Evolutionary conservation across 2,113 vertebrate genomes (phyloP), one percentile per base, ranked within the genome.

Genomic region (Bubo blakistoni): DNA sequence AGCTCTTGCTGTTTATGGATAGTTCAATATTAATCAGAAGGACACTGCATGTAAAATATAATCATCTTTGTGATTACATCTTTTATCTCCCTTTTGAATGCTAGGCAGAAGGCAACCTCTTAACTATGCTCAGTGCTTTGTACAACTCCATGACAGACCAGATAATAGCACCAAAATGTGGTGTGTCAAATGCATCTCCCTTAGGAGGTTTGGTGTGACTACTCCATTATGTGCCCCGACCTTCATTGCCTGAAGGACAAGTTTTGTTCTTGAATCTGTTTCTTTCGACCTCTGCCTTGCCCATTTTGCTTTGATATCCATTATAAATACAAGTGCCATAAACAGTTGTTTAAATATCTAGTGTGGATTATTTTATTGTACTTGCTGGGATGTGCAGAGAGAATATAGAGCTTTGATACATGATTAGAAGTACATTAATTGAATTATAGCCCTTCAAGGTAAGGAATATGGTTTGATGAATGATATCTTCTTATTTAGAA

Each of bases 171-270:
- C 66, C 89, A 93, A 82, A 92, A 95, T 71, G 70, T 63, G 65
- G 88, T 97, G 89, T 96, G 87, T 94, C 96, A 94, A 97, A 98
- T 98, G 78, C 66, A 63, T 74, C 74, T 98, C 97, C 94, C 97
- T 40, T 47, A 96, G 96, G 98, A 97, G 87, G 81, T 79, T 81
- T 18, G 16, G 92, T 97, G 96, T 98, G 97, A 98, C 97, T 26
- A 58, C 58, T 94, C 92, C 92, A 97, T 98, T 98, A 97, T 73
- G 36, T 88, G 78, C 73, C 85, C 87, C 97, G 98, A 98, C 97
- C 95, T 98, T 98, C 96, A 88, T 1, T 86, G 79, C 52, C 80
- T 77, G 76, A 96, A 97, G 88, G 95, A 82, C 44, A 6, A 81
- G 69, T 92, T 95, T 92, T 93, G 76, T 86, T 95, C 81, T 63